phyloP scores from a whole-genome alignment of 1,140 invertebrate genomes.

The Armadillidium nasatum region DNA sequence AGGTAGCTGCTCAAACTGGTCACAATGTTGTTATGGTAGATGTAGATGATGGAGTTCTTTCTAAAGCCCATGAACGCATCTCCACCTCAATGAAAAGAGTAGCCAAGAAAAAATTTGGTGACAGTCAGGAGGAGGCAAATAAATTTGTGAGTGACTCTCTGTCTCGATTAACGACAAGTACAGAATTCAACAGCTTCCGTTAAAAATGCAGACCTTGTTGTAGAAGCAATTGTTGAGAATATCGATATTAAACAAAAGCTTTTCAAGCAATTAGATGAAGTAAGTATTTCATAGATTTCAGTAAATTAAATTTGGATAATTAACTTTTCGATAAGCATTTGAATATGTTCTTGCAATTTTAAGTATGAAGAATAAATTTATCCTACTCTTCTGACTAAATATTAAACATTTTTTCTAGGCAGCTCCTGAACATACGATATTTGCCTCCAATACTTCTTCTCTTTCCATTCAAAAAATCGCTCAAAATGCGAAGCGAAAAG shows the following conservation, averaged over 20 bases:
- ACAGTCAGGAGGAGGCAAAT: constrained; percentile 52
- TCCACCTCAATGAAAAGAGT: constrained; percentile 64
- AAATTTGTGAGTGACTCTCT: constrained; percentile 64
- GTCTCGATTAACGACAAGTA: constrained; percentile 58
- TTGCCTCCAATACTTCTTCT: constrained; percentile 85
- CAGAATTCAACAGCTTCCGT: constrained; percentile 59
- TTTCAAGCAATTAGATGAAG: constrained; percentile 58
- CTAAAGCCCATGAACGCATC: constrained; percentile 64
- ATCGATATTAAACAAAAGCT: constrained; percentile 71
- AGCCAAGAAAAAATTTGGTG: constrained; percentile 68
- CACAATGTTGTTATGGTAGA: constrained; percentile 73
- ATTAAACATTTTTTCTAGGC: constrained; percentile 50
- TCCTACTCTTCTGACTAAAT: constrained; percentile 20
- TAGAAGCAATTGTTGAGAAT: constrained; percentile 85
- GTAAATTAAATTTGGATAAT: background rate
- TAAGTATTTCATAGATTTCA: background rate
- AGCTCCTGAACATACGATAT: constrained; percentile 64
- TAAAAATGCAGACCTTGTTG: constrained; percentile 67
- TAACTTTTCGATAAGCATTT: background rate
- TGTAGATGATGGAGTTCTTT: constrained; percentile 51
- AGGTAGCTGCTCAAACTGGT: constrained; percentile 74
- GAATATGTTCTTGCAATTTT: constrained; percentile 47
- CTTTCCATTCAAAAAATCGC: constrained; percentile 77
- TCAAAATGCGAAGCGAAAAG: constrained; percentile 53
- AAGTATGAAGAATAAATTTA: constrained; percentile 18